Evolutionary conservation across 2,113 vertebrate genomes (phyloP).

Genomic region (Paradisaea rubra): DNA sequence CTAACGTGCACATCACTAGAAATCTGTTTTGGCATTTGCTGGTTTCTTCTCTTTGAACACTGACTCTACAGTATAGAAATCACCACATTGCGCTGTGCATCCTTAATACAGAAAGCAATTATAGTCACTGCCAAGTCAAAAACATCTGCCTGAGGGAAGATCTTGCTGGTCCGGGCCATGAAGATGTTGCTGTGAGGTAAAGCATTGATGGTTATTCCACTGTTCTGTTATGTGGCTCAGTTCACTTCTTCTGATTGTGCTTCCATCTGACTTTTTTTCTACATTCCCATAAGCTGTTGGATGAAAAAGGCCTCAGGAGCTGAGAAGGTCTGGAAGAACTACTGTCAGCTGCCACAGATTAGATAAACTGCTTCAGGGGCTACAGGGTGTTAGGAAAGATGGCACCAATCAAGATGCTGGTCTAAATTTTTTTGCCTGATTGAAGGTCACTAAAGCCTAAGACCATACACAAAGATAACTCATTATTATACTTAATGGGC

Average conservation of each 20-base stretch:
- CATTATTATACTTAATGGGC: background rate
- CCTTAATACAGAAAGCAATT: background rate
- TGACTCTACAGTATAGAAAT: background rate
- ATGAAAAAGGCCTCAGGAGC: background rate
- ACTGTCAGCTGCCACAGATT: background rate
- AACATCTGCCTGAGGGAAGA: background rate
- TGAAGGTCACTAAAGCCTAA: background rate
- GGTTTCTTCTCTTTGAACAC: background rate
- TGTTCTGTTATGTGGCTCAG: background rate
- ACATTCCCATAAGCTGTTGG: background rate
- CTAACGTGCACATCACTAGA: background rate
- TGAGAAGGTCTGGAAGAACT: background rate
- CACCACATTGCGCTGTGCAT: background rate
- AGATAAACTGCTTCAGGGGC: background rate
- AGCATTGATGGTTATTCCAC: background rate
- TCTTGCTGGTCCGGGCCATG: background rate
- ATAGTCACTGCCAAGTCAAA: background rate
- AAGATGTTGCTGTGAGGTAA: background rate
- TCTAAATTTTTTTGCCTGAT: background rate
- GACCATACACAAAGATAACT: background rate
- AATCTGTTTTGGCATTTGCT: background rate
- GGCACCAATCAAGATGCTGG: background rate
- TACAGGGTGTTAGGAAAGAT: background rate
- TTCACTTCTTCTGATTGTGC: background rate
- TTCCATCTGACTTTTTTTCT: background rate